Conservation (phyloP, 2,113 vertebrate species). For the Hyaena hyaena region DNA sequence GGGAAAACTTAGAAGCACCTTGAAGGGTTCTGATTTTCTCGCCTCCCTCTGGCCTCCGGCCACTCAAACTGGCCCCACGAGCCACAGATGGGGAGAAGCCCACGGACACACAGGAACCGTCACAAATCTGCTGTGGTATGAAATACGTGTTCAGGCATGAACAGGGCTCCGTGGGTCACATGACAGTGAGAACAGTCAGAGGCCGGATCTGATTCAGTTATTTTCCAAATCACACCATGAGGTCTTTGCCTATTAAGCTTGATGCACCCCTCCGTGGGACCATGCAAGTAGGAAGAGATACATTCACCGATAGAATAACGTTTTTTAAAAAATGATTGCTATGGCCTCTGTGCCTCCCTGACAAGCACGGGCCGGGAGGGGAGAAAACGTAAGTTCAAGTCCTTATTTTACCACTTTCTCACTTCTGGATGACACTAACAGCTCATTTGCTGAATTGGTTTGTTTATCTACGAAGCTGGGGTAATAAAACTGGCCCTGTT, state of each 20-base stretch:
- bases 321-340: background rate
- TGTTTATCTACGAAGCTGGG: background rate
- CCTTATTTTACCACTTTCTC: background rate
- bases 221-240: background rate
- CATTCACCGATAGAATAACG: background rate
- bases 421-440: background rate
- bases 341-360: background rate
- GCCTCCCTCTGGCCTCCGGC: background rate
- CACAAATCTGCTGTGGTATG: background rate
- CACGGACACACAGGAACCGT: fast-evolving
- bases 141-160: background rate
- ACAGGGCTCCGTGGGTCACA: background rate
- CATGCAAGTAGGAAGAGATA: background rate
- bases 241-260: background rate
- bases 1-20: background rate
- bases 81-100: background rate
- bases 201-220: background rate
- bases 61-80: background rate
- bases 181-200: background rate
- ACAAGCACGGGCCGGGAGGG: background rate
- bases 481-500: background rate
- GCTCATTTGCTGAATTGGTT: background rate
- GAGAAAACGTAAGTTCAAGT: background rate
- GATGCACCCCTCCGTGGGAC: background rate
- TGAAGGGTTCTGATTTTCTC: background rate